Base-by-base conservation (phyloP, 2,797 vertebrate genomes). In the Fratercula arctica region DNA sequence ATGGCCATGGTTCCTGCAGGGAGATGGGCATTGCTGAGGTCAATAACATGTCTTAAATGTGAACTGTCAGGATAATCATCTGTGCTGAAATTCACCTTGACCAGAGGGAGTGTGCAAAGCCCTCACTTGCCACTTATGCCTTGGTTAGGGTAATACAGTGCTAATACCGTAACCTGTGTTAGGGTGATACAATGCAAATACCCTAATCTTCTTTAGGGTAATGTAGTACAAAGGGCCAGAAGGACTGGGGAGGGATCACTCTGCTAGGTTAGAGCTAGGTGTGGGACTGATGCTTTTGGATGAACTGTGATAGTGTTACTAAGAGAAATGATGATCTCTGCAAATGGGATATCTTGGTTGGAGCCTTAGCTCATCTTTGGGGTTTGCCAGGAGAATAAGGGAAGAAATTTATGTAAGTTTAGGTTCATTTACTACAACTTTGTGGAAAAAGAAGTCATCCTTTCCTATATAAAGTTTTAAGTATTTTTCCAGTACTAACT, bases 71-170 rank as follows among this genome's bases (percentile, higher is more conserved):
- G 51, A 53, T 67, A 84, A 69, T 85, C 8, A 31, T 20, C 69
- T 57, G 13, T 73, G 61, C 66, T 91, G 66, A 69, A 88, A 51
- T 76, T 90, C 39, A 61, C 63, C 51, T 83, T 54, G 78, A 68
- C 1, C 56, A 64, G 60, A 50, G 25, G n/a, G 15, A 76, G 29
- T 4, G 6, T 56, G 46, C n/a, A 59, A 54, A 78, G 51, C 33
- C 5, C 9, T 80, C 25, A 3, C 41, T 73, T 57, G 15, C 21
- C 6, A 9, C 10, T 54, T 50, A 9, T 1, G 4, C 54, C 43
- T 64, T 67, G 5, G 2, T 85, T 76, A 39, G 56, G 21, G 17
- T n/a, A 53, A 31, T 28, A 11, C 29, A 19, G 29, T 26, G n/a
- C 10, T 19, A 26, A 33, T 14, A 29, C 33, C 14, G 5, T 23